Evolutionary conservation across 1,140 invertebrate genomes (phyloP), one percentile per base, ranked within the genome.

Genomic region (Drosophila mauritiana): DNA sequence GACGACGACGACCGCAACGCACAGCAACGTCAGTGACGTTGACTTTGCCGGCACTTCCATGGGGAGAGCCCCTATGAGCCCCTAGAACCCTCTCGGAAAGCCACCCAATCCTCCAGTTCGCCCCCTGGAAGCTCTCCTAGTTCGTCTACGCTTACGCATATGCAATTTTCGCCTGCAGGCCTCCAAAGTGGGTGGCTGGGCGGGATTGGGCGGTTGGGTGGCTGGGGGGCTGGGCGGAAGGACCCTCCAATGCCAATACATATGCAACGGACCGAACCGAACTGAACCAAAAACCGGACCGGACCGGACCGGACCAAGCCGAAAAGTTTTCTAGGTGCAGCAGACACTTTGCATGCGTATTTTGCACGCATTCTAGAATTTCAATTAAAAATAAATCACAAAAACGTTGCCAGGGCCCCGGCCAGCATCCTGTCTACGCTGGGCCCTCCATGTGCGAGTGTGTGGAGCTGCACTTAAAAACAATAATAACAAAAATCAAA

Each of bases 361-460:
- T 91, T 91, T 91, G 90, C 83, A 91, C 90, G 90, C 90, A 91
- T 91, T 91, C 90, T 91, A 91, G 90, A 91, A 91, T 91, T 91
- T 91, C 90, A 91, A 91, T 91, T 91, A 91, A 91, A 91, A 91
- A 91, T 91, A 91, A 91, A 91, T 91, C 90, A 91, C 90, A 91
- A 84, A 91, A 89, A 85, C 81, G 86, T 90, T 85, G 85, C 69
- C 70, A 56, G 52, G 68, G 31, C 45, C 54, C 61, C 36, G 55
- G 56, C 25, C 39, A 37, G 64, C 42, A 72, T 70, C 45, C 74
- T 45, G 57, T 37, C 64, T 58, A 31, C 62, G 31, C 55, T 22
- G 27, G 22, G 17, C 25, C 22, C 0, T 0, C 20, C 8, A 27
- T 55, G 34, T 68, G 39, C 42, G 17, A 46, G 25, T 46, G 34